Base-by-base conservation (phyloP, 2,797 vertebrate genomes). In the Peromyscus attwateri region DNA sequence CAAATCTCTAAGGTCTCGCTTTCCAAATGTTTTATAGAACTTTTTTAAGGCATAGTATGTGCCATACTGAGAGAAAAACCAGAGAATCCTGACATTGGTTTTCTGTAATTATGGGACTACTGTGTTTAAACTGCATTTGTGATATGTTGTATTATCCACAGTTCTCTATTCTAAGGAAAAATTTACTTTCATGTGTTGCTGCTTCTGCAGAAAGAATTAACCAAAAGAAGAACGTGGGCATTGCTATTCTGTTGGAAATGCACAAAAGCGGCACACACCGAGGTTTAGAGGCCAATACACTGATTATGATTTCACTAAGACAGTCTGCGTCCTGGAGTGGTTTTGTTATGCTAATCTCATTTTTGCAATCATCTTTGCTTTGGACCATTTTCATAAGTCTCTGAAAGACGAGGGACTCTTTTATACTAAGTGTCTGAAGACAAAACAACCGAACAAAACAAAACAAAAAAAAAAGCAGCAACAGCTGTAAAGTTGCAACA, bases 111-210 rank as follows among this genome's bases (percentile, higher is more conserved):
- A 83, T 43, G 60, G 40, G 3, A 85, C 52, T 68, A 88, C 62
- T 52, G 9, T 37, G 80, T 95, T 95, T n/a, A 60, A 89, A 60
- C 46, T 71, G 1, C 29, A 37, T 43, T 8, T 62, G 31, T 29
- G 9, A n/a, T 73, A 25, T 34, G 29, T 64, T 79, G 46, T n/a
- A 14, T 75, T 76, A 70, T 80, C 46, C 19, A 31, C 31, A 55
- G 55, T 55, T 79, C 49, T 87, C 14, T 11, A n/a, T 9, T 52
- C 49, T 73, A 71, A 60, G 37, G 46, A 75, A n/a, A 80, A 57
- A 91, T 71, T 73, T 60, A 76, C 93, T 92, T 95, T 76, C 83
- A 85, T 70, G 27, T 55, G 70, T 82, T 90, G 13, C 31, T 89
- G 16, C 12, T 64, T 87, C 21, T 71, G 37, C 34, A 71, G 68